Base-by-base conservation (phyloP, 2,888 invertebrate species). In the Brachylomia viminalis region DNA sequence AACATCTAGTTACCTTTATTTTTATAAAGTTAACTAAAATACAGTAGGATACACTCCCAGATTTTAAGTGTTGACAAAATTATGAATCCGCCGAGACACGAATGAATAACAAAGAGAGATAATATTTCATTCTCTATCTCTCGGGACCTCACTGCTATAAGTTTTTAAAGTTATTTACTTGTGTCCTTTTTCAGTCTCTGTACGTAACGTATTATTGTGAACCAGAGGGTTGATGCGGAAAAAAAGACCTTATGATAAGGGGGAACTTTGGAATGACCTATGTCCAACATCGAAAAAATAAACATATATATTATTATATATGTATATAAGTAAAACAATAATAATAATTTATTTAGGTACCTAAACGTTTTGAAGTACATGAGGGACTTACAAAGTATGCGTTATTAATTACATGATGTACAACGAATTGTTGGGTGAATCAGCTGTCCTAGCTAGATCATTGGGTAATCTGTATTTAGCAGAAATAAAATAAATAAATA, bases 31-130 rank as follows among this genome's bases (percentile, higher is more conserved):
- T 72, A 77, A 54, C 70, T 33, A 56, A 73, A 83, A 71, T 47
- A 54, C 61, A 75, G 52, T 70, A 11, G 47, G 65, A 65, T 56
- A 72, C 58, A 59, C 62, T 76, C 68, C 42, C 71, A 73, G 77
- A 83, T 83, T 83, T 83, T 65, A 81, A 83, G 81, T 75, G 84
- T 84, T 84, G 84, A 84, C 82, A 81, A 84, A 84, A 84, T 84
- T 84, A 82, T 83, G 81, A 81, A 81, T 79, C 84, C 84, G 59
- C 49, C 23, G 84, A 70, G 84, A 84, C 72, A 58, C 33, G 70
- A 84, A 81, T 72, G 80, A 80, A 72, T 81, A 75, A 84, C 84
- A 84, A 73, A 84, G 72, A 84, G 82, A 84, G 75, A 82, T 84
- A 75, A 84, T 84, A 84, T 84, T 84, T 84, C 79, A 81, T 78